Percentiles rank a stretch among this genome's conserved stretches.
phyloP scores from a whole-genome alignment of 23 tunicate species.

The Trididemnum nubilum region DNA sequence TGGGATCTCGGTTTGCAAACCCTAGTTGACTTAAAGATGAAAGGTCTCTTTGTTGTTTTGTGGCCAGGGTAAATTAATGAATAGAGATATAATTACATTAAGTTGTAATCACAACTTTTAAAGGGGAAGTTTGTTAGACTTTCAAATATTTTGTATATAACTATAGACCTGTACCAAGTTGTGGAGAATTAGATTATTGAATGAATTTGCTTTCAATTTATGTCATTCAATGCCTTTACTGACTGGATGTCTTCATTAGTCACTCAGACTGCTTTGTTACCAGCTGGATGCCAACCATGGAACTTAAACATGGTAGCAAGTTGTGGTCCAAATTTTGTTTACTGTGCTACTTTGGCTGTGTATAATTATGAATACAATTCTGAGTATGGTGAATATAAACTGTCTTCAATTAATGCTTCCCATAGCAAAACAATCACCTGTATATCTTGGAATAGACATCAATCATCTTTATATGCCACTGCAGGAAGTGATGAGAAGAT shows the following conservation, averaged over 20 bases:
- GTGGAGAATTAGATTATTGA: too few relatives aligned
- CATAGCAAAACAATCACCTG: constrained; percentile 78
- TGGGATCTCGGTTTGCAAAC: too few relatives aligned
- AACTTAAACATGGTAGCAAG: constrained; percentile 75
- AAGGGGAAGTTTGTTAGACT: too few relatives aligned
- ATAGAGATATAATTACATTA: too few relatives aligned
- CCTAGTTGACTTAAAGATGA: too few relatives aligned
- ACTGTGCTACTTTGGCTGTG: constrained; percentile 91
- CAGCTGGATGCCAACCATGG: constrained; percentile 98
- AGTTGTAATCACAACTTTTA: too few relatives aligned
- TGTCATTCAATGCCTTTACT: too few relatives aligned
- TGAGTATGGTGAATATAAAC: constrained; percentile 62
- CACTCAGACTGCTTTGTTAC: constrained; percentile 64
- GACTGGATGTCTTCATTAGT: constrained; percentile 32
- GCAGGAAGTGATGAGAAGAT: constrained; percentile 64
- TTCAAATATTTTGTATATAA: too few relatives aligned
- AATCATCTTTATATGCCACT: constrained; percentile 48
- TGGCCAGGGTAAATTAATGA: too few relatives aligned
- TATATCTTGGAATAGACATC: constrained; percentile 59
- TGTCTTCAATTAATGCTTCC: constrained; percentile 78
- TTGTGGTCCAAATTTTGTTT: constrained; percentile 72
- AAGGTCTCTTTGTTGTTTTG: too few relatives aligned
- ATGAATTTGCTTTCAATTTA: too few relatives aligned
- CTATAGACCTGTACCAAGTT: too few relatives aligned
- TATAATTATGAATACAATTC: constrained; percentile 90